Conservation (phyloP, 2,888 invertebrate genomes). For the Ferdinandea cuprea region DNA sequence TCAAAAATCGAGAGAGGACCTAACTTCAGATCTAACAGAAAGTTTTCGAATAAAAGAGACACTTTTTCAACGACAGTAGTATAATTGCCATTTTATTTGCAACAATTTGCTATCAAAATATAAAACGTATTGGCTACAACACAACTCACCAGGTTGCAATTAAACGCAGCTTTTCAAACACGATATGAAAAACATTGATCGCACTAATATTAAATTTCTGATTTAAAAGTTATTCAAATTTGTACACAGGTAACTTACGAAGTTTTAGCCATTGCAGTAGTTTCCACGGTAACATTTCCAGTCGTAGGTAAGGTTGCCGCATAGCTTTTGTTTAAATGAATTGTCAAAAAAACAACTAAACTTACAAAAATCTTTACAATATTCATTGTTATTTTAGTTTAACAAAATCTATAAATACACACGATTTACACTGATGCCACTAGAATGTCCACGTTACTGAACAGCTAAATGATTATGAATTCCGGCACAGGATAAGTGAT, state of each 20-base stretch:
- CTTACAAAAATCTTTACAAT: neutral
- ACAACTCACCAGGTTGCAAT: no score
- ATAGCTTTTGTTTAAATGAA: neutral
- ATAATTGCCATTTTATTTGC: no score
- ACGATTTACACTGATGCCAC: neutral
- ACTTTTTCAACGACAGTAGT: no score
- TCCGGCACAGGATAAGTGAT: neutral
- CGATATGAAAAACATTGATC: no score
- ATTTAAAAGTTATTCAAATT: no score
- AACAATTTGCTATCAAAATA: no score
- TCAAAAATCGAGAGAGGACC: no score
- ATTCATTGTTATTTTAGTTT: constrained; percentile 1
- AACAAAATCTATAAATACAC: neutral
- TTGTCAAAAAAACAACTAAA: neutral
- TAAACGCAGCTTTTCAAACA: no score
- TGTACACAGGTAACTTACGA: constrained; percentile 40
- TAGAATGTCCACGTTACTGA: constrained; percentile 3
- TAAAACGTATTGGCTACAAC: no score
- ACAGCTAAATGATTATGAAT: neutral
- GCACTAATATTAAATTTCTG: neutral
- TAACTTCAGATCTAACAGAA: no score
- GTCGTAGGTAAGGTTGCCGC: constrained; percentile 28
- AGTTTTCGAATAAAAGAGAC: no score
- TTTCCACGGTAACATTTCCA: constrained; percentile 25
- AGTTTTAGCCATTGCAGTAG: constrained; percentile 45